A percentile compares a stretch with the other conserved stretches of the same genome.
phyloP scores from a whole-genome alignment of 2,888 invertebrate genomes.

The Orchesellides sinensis region DNA sequence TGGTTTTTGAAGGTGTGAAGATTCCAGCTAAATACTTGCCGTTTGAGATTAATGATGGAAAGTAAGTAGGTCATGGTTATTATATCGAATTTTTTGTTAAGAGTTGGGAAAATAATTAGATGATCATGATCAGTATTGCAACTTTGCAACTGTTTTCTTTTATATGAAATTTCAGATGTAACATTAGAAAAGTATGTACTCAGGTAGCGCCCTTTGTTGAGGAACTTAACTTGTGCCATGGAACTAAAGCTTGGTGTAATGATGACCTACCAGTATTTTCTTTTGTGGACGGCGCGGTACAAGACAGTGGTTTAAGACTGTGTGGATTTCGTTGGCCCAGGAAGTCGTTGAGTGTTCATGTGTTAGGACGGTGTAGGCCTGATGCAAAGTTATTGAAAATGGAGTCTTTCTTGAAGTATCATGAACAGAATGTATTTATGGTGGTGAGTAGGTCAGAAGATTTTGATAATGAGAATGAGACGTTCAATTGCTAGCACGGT shows the following conservation, averaged over 20 bases:
- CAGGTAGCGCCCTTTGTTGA: conserved; percentile 4
- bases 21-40: conserved; percentile 43
- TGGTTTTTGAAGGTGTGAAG: conserved; percentile 59
- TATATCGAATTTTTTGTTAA: background rate
- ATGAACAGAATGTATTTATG: conserved; percentile 9
- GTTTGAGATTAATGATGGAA: conserved; percentile 9
- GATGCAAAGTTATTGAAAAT: conserved; percentile 16
- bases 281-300: conserved; percentile 15
- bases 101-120: background rate
- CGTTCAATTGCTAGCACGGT: background rate
- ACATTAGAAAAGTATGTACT: background rate
- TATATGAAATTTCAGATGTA: too few species aligned
- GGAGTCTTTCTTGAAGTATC: conserved; percentile 6
- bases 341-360: background rate
- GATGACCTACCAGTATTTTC: conserved; percentile 3
- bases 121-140: background rate
- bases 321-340: background rate
- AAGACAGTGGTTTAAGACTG: background rate
- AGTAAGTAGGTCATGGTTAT: too few species aligned
- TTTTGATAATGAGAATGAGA: background rate
- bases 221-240: background rate
- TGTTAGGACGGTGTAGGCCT: conserved; percentile 16
- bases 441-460: conserved; percentile 15
- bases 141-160: background rate
- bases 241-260: background rate